Evolutionary conservation across 1,140 invertebrate genomes (phyloP), one percentile per base, ranked within the genome.

Genomic region (Chrysopa pallens): DNA sequence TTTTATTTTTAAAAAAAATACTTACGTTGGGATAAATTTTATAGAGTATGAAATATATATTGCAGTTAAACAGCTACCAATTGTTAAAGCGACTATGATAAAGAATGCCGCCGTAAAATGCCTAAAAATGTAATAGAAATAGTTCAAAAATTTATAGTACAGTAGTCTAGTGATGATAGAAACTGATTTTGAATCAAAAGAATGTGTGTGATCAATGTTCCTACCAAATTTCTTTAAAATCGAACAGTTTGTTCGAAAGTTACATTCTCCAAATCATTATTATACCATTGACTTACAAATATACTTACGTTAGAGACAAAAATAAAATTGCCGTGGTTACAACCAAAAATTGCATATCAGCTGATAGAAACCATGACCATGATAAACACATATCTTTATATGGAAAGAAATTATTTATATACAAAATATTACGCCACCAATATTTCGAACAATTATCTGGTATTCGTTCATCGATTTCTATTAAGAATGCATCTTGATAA

Each of bases 331-430:
- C 47, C 0, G 57, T 56, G 29, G 58, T 60, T 41, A 84, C 55
- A 6, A 76, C 51, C 51, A 76, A 86, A 52, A 80, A 82, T 59
- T 86, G 83, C 70, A 82, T 84, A 55, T 89, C 85, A 43, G 75
- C 75, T 11, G 83, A 74, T 36, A 89, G 51, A 50, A 84, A 88
- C 85, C 85, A 89, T 15, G 78, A 76, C 77, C 81, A 85, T 6
- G 72, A 72, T 60, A 84, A 66, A 50, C 85, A 87, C 63, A 73
- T 63, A 27, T 68, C 61, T 0, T 63, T 52, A 46, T 60, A 60
- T 12, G 57, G 49, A 42, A 62, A 76, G 0, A 76, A 52, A 56
- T 73, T 76, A 51, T 75, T 73, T 38, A 77, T 73, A 47, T 73
- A 76, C 11, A 77, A 54, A 4, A 77, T 29, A 54, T 76, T 76